Conservation (phyloP, 2,797 vertebrate species). For the Fundulus diaphanus region DNA sequence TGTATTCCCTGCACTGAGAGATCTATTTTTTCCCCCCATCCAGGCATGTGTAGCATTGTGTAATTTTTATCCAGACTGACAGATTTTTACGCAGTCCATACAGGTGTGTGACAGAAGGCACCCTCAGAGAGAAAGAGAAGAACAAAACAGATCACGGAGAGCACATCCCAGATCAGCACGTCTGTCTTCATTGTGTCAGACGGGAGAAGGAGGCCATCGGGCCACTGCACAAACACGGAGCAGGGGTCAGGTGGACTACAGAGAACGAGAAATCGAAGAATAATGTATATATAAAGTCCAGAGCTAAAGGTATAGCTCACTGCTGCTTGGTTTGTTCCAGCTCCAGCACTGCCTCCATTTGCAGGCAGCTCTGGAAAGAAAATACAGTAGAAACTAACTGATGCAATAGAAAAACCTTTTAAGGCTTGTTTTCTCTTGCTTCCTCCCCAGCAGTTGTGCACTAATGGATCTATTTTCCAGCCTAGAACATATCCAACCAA, state of each 20-base stretch:
- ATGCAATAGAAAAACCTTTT: slow-evolving; percentile 75
- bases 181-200: slow-evolving; percentile 63
- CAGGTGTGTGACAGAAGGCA: slow-evolving; percentile 43
- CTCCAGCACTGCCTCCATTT: slow-evolving; percentile 20
- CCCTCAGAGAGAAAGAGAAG: slow-evolving; percentile 10
- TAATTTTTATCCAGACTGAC: neutral
- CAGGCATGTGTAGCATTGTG: neutral
- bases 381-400: slow-evolving; percentile 53
- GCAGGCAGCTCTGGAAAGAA: slow-evolving; percentile 38
- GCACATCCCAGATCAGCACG: slow-evolving; percentile 37
- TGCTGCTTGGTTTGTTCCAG: slow-evolving; percentile 33
- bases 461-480: slow-evolving; percentile 74
- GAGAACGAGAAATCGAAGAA: slow-evolving; percentile 28
- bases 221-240: slow-evolving; percentile 33
- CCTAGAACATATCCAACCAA: slow-evolving; percentile 62
- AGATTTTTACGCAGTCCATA: slow-evolving; percentile 27
- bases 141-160: slow-evolving; percentile 35
- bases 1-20: neutral
- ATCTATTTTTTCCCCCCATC: neutral
- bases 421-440: slow-evolving; percentile 33
- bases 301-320: slow-evolving; percentile 25
- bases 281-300: neutral
- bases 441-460: slow-evolving; percentile 51
- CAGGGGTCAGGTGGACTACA: slow-evolving; percentile 40
- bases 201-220: slow-evolving; percentile 36